Evolutionary conservation across 1,140 invertebrate species (phyloP).

Genomic region (Vollenhovia emeryi): DNA sequence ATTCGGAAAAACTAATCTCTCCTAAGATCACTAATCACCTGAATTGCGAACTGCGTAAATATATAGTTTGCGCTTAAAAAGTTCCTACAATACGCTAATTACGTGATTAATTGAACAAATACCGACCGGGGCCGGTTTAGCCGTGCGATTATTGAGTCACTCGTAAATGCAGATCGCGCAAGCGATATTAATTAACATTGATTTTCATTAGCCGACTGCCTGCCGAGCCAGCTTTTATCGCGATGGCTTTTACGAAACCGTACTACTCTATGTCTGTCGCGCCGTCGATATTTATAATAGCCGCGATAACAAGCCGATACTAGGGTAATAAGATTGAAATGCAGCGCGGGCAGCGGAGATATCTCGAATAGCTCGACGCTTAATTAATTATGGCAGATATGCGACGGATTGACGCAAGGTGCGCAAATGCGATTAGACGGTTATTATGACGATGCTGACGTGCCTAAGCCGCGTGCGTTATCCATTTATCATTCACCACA

Average conservation of each 20-base stretch:
- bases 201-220: slow-evolving; percentile 26
- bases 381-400: slow-evolving; percentile 48
- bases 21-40: background rate
- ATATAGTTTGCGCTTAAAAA: background rate
- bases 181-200: slow-evolving; percentile 60
- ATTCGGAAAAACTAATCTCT: background rate
- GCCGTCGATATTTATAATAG: slow-evolving; percentile 10
- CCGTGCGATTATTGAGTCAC: background rate
- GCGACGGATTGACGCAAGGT: slow-evolving; percentile 46
- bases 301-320: background rate
- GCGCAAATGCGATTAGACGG: slow-evolving; percentile 52
- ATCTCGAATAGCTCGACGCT: slow-evolving; percentile 33
- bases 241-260: slow-evolving; percentile 7
- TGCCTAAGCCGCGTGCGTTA: slow-evolving; percentile 8
- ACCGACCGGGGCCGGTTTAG: slow-evolving; percentile 1
- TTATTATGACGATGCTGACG: slow-evolving; percentile 20
- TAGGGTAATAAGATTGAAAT: slow-evolving; percentile 40
- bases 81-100: background rate
- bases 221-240: slow-evolving; percentile 1
- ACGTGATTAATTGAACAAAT: slow-evolving; percentile 37
- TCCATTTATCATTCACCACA: background rate
- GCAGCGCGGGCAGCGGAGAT: background rate
- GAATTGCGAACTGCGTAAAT: background rate
- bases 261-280: background rate
- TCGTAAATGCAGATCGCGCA: slow-evolving; percentile 14